phyloP scores from a whole-genome alignment of 2,888 invertebrate species.

The Cheilosia vulpina region DNA sequence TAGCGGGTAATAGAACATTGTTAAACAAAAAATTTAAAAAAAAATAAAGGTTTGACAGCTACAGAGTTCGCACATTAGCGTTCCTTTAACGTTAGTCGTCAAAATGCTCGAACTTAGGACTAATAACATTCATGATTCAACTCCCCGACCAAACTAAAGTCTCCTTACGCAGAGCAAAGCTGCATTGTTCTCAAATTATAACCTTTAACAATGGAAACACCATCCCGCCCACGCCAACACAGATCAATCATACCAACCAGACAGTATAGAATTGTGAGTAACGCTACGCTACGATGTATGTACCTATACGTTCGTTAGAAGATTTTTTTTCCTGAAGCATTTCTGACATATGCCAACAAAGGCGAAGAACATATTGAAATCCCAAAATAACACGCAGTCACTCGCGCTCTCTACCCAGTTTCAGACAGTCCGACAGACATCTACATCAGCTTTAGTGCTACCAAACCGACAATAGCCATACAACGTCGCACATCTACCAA shows the following conservation, averaged over 20 bases:
- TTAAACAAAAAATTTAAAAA: too few relatives aligned
- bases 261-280: constrained; percentile 3
- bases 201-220: constrained; percentile 1
- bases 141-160: constrained; percentile 14
- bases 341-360: constrained; percentile 71
- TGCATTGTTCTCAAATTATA: constrained; percentile 17
- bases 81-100: too few relatives aligned
- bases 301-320: background rate
- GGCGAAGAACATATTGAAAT: constrained; percentile 70
- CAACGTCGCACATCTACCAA: constrained; percentile 30
- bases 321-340: constrained; percentile 23
- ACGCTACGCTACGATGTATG: background rate
- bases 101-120: too few relatives aligned
- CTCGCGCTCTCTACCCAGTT: constrained; percentile 26
- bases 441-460: constrained; percentile 39
- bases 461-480: constrained; percentile 1
- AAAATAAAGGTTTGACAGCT: too few relatives aligned
- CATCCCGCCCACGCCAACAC: background rate
- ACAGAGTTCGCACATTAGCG: too few relatives aligned
- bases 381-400: constrained; percentile 64
- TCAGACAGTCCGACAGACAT: constrained; percentile 63
- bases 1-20: too few relatives aligned
- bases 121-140: background rate
- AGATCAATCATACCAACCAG: background rate
- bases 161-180: constrained; percentile 6